Percentiles rank a stretch among this genome's conserved stretches.
phyloP scores from a whole-genome alignment of 23 tunicate genomes.

The Oikopleura dioica region DNA sequence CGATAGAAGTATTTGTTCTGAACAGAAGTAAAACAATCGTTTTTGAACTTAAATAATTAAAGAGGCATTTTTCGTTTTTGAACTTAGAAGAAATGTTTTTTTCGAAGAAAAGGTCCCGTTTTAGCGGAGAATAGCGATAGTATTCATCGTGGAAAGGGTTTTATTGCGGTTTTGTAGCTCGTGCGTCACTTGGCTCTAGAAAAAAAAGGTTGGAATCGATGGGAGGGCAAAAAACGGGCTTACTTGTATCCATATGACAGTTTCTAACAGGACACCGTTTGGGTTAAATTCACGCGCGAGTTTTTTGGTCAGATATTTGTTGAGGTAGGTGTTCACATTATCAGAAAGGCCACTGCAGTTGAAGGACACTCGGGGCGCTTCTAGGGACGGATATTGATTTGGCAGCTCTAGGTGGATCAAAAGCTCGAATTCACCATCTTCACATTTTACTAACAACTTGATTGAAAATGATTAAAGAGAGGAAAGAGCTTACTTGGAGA shows the following conservation, averaged over 20 bases:
- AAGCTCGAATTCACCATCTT: too few species aligned
- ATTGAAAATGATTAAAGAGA: too few species aligned
- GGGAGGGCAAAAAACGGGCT: too few species aligned
- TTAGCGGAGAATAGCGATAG: background rate
- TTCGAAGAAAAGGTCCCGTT: background rate
- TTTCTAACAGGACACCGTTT: background rate
- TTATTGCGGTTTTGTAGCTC: background rate
- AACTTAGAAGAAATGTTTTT: background rate
- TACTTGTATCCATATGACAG: background rate
- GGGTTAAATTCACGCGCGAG: too few species aligned
- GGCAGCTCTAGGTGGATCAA: background rate
- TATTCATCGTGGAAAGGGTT: background rate
- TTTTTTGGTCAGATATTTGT: background rate
- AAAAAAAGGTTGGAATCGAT: too few species aligned
- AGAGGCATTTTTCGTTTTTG: background rate
- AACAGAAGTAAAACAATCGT: too few species aligned
- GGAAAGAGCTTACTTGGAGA: too few species aligned
- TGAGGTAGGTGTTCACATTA: background rate
- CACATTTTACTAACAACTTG: too few species aligned
- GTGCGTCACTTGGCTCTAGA: background rate
- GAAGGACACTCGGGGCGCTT: background rate
- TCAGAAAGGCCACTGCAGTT: background rate
- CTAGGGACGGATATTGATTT: background rate
- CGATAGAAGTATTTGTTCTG: too few species aligned
- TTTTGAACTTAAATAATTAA: too few species aligned